These are phyloP conservation scores for Aplochiton taeniatus DNA, from an alignment of 2,797 vertebrate genomes.

Conservation along the genomic window DNA sequence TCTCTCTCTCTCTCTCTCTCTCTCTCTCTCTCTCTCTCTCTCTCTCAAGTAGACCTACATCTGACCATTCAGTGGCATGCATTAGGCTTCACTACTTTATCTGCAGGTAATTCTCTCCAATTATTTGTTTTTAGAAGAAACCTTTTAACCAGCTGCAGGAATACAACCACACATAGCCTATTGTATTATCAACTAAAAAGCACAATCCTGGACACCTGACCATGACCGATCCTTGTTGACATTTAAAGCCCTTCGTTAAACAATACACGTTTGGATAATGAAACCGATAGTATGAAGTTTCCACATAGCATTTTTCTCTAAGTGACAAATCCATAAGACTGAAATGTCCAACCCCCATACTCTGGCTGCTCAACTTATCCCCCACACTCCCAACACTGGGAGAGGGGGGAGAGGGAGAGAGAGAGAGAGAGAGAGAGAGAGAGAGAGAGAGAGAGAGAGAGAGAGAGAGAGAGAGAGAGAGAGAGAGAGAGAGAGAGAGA, in stretches of 20 bases:
- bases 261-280: slow-evolving; percentile 31
- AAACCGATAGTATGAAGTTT: slow-evolving; percentile 36
- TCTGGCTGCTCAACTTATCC: slow-evolving; percentile 68
- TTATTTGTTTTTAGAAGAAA: not conserved
- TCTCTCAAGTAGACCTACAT: not conserved
- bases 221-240: slow-evolving; percentile 17
- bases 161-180: too few relatives aligned
- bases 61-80: not conserved
- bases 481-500: slow-evolving; percentile 56
- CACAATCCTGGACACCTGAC: slow-evolving; percentile 14
- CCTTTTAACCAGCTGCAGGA: slow-evolving; percentile 28
- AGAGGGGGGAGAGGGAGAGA: slow-evolving; percentile 31
- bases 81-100: not conserved
- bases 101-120: not conserved
- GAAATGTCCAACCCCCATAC: slow-evolving; percentile 64
- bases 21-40: not conserved
- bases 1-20: not conserved
- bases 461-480: slow-evolving; percentile 12
- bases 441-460: slow-evolving; percentile 54
- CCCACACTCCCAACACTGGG: slow-evolving; percentile 71
- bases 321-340: slow-evolving; percentile 59
- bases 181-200: too few relatives aligned
- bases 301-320: slow-evolving; percentile 45
- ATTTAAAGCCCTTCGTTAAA: slow-evolving; percentile 26
- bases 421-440: slow-evolving; percentile 4